Percentiles rank a stretch among this genome's conserved stretches.
These are phyloP conservation scores for Phyllostomus hastatus DNA, from an alignment of 2,113 vertebrate species.

Conservation along the genomic window DNA sequence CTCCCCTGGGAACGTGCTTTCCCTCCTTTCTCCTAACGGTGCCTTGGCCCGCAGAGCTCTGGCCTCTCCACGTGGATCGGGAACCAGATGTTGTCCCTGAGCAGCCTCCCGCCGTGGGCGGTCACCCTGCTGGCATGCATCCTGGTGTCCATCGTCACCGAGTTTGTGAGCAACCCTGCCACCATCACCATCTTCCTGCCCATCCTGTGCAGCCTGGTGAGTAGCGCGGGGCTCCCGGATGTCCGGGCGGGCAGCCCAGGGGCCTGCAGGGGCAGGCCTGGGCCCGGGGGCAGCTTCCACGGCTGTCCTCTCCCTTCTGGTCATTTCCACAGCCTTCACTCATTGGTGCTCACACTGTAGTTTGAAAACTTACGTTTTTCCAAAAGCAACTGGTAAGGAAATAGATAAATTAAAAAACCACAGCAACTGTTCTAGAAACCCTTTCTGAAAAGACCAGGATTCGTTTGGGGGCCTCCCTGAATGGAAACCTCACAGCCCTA, in stretches of 20 bases:
- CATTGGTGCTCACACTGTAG: not conserved
- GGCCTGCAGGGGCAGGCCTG: not conserved
- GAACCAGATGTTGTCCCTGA: constrained; percentile 94
- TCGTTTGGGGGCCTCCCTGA: not conserved
- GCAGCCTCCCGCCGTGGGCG: constrained; percentile 94
- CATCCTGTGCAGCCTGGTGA: constrained; percentile 95
- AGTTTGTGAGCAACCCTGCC: constrained; percentile 98
- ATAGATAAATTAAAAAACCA: not conserved
- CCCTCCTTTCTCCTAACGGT: not conserved
- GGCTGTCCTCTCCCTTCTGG: not conserved
- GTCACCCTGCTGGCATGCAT: constrained; percentile 95
- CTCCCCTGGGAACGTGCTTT: not conserved
- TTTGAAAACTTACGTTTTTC: not conserved
- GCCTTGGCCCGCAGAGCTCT: constrained; percentile 81
- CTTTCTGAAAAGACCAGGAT: not conserved
- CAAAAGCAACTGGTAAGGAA: not conserved
- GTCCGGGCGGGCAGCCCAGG: not conserved
- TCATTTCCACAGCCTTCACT: not conserved
- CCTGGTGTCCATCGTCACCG: constrained; percentile 95
- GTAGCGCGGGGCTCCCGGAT: constrained; percentile 24
- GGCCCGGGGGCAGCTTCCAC: not conserved
- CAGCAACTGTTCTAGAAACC: constrained; percentile 1
- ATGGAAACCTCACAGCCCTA: not conserved
- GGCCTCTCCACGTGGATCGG: constrained; percentile 97
- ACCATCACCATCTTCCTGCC: constrained; percentile 98